phyloP scores from a whole-genome alignment of 2,113 vertebrate species.

The Notechis scutatus region DNA sequence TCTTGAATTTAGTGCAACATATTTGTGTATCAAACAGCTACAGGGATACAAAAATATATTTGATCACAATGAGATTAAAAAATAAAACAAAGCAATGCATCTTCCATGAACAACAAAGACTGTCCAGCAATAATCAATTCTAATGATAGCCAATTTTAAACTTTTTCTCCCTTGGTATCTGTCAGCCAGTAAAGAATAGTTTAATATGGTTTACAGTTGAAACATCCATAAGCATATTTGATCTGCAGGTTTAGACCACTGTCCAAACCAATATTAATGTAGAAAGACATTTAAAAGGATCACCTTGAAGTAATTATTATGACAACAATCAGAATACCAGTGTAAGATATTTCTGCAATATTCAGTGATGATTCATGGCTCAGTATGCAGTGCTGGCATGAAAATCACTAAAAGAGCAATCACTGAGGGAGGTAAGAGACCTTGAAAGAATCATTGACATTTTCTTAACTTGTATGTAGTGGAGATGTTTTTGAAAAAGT shows the following conservation, averaged over 20 bases:
- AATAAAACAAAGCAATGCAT: background rate
- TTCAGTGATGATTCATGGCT: background rate
- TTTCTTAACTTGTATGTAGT: background rate
- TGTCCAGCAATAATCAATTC: background rate
- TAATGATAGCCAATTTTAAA: background rate
- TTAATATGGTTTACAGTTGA: background rate
- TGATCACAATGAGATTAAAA: background rate
- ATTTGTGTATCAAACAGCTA: background rate
- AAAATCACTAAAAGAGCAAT: background rate
- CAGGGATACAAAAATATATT: background rate
- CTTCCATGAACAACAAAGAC: background rate
- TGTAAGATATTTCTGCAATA: background rate
- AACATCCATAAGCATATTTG: background rate
- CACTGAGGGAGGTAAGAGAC: background rate
- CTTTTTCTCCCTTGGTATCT: background rate
- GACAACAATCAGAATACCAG: background rate
- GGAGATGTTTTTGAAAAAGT: background rate
- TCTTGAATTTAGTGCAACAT: background rate
- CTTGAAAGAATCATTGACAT: background rate
- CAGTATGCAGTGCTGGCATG: background rate
- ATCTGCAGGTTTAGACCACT: background rate
- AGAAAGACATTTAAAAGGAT: background rate
- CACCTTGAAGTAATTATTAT: background rate
- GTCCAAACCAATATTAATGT: background rate
- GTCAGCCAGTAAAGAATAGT: background rate